Conservation (phyloP, 2,797 vertebrate species). For the Tauraco hartlaubi region DNA sequence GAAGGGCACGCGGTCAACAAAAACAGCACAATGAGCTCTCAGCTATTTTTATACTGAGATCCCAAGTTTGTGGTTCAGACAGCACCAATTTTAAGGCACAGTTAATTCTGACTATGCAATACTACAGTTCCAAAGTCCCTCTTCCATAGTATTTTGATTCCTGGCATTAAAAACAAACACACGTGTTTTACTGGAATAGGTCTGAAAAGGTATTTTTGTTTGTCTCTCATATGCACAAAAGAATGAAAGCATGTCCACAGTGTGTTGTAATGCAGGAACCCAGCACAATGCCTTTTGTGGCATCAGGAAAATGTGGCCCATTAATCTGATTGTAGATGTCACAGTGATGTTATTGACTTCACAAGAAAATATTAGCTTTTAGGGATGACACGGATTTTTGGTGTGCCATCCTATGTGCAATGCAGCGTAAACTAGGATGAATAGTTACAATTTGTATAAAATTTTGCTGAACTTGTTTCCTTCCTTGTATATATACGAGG, state of each 20-base stretch:
- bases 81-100: background rate
- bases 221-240: background rate
- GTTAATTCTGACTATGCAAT: background rate
- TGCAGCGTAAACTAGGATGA: background rate
- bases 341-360: background rate
- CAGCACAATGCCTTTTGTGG: background rate
- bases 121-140: background rate
- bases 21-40: background rate
- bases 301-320: background rate
- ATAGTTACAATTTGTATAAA: background rate
- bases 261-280: background rate
- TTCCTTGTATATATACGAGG: background rate
- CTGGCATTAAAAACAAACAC: background rate
- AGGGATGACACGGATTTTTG: background rate
- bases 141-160: background rate
- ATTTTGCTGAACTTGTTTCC: background rate
- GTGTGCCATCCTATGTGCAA: background rate
- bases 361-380: background rate
- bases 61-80: background rate
- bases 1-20: background rate
- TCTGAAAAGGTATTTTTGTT: background rate
- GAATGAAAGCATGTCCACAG: background rate
- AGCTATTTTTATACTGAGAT: background rate
- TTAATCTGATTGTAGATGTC: background rate
- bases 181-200: background rate